These are phyloP conservation scores for Onchidella celtica DNA, from an alignment of 2,888 invertebrate genomes.

Conservation along the genomic window DNA sequence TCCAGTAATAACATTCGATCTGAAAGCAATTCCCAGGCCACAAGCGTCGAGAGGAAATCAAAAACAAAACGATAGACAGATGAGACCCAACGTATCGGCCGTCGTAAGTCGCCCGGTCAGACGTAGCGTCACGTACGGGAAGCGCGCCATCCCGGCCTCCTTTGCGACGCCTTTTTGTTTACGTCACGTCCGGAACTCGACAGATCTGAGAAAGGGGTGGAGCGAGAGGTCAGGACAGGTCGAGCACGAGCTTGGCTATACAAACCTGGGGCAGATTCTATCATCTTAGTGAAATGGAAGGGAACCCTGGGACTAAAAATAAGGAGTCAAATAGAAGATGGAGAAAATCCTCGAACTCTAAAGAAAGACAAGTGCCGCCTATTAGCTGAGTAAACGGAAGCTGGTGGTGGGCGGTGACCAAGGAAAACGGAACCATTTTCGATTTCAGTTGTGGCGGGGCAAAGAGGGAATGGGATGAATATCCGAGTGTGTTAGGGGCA, in stretches of 20 bases:
- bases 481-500: too few species aligned
- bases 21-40: conserved; percentile 24
- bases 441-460: too few species aligned
- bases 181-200: conserved; percentile 47
- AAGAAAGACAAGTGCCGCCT: conserved; percentile 33
- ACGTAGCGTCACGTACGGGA: conserved; percentile 49
- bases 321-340: conserved; percentile 34
- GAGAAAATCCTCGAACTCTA: conserved; percentile 26
- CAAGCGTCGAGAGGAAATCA: conserved; percentile 23
- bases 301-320: conserved; percentile 3
- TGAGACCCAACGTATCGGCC: conserved; percentile 34
- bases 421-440: conserved; percentile 15
- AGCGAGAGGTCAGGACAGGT: conserved; percentile 37
- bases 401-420: conserved; percentile 22
- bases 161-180: conserved; percentile 39
- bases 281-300: conserved; percentile 30
- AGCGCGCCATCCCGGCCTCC: conserved; percentile 33
- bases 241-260: conserved; percentile 29
- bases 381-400: conserved; percentile 39
- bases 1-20: conserved; percentile 38
- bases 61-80: conserved; percentile 39
- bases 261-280: conserved; percentile 29
- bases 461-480: too few species aligned
- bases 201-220: conserved; percentile 45
- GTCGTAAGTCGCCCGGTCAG: conserved; percentile 37